A percentile compares a stretch with the other conserved stretches of the same genome.
Conservation (phyloP, 92 coral and sea anemone genomes). For the Actinostola sp. region DNA sequence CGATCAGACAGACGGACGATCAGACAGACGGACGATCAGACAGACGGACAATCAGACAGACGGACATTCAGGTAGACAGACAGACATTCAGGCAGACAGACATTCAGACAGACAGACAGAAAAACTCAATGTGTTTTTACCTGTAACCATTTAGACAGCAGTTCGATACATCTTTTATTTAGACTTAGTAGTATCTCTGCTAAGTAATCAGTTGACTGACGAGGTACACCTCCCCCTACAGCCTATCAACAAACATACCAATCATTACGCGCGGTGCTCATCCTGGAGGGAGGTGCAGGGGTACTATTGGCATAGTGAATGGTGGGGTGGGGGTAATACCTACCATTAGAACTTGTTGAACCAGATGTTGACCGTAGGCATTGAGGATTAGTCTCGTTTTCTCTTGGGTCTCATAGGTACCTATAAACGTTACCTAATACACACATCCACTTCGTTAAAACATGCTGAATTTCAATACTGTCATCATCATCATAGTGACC, state of each 20-base stretch:
- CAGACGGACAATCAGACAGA: background rate
- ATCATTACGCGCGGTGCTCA: background rate
- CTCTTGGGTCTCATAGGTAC: conserved; percentile 67
- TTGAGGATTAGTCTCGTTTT: conserved; percentile 63
- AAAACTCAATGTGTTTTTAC: conserved; percentile 32
- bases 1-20: background rate
- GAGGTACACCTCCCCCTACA: conserved; percentile 91
- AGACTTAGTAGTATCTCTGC: conserved; percentile 88
- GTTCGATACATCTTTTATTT: conserved; percentile 76
- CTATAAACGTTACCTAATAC: conserved; percentile 76
- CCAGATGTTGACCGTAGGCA: conserved; percentile 80
- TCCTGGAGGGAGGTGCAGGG: background rate
- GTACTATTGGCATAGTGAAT: too few species aligned
- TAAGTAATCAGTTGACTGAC: conserved; percentile 76
- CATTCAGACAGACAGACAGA: conserved; percentile 8
- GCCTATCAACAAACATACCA: conserved; percentile 55
- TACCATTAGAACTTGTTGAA: conserved; percentile 86
- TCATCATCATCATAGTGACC: background rate
- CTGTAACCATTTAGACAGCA: conserved; percentile 90
- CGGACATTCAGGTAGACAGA: too few species aligned
- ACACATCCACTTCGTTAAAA: too few species aligned
- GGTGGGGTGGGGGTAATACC: conserved; percentile 5
- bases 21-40: background rate
- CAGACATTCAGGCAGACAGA: too few species aligned
- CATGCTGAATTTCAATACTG: too few species aligned